phyloP scores from a whole-genome alignment of 2,797 vertebrate species.

The Coranthus polyacanthus region DNA sequence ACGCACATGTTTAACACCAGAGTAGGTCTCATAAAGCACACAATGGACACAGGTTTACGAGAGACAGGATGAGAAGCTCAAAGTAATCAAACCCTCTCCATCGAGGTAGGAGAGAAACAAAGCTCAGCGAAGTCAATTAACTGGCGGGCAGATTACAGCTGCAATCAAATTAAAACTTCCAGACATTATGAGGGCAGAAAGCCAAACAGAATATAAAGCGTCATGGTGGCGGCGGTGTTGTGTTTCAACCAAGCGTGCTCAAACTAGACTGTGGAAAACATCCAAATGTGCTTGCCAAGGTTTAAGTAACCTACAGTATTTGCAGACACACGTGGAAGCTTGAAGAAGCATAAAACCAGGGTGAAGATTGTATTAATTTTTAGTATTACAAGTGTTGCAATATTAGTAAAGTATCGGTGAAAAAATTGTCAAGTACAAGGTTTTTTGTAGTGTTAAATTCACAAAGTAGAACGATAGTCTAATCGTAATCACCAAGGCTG shows the following conservation, averaged over 20 bases:
- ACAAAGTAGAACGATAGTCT: not conserved
- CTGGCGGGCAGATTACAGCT: slow-evolving; percentile 80
- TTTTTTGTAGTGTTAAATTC: not conserved
- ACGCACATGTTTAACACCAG: too few species aligned
- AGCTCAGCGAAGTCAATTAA: slow-evolving; percentile 84
- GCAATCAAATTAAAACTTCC: slow-evolving; percentile 84
- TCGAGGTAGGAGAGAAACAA: slow-evolving; percentile 72
- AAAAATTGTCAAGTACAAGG: too few species aligned
- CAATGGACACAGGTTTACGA: slow-evolving; percentile 33
- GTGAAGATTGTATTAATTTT: too few species aligned
- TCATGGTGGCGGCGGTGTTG: slow-evolving; percentile 63
- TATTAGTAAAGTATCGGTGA: too few species aligned
- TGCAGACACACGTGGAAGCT: slow-evolving; percentile 13
- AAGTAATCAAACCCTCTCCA: slow-evolving; percentile 71
- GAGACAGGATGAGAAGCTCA: slow-evolving; percentile 49
- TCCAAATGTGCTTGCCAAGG: slow-evolving; percentile 52
- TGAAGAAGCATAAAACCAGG: not conserved
- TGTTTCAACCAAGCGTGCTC: slow-evolving; percentile 56
- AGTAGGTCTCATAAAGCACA: slow-evolving; percentile 13
- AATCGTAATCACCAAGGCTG: not conserved
- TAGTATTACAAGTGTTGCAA: too few species aligned
- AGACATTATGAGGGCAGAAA: slow-evolving; percentile 67
- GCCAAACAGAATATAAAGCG: slow-evolving; percentile 76
- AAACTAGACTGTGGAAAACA: slow-evolving; percentile 48
- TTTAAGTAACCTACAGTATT: slow-evolving; percentile 38